These are phyloP conservation scores for Acrocephalus kingi DNA, from an alignment of 2,113 vertebrate genomes.

Conservation along the genomic window DNA sequence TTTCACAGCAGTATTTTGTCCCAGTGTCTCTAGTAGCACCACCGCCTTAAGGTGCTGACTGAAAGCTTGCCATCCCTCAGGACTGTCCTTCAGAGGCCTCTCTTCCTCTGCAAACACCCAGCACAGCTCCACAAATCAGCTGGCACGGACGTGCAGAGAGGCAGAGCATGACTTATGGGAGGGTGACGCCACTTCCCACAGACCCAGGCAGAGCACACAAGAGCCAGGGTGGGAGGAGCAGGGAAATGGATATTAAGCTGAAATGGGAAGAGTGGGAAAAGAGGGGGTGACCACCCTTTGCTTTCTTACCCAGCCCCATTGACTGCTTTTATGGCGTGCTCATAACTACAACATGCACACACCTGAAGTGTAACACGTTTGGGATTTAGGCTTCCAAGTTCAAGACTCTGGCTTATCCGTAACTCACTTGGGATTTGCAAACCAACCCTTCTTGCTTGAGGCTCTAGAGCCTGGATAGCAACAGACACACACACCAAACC, in stretches of 20 bases:
- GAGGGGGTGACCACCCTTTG: background rate
- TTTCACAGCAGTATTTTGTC: background rate
- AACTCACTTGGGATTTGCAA: background rate
- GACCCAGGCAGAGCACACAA: accelerated
- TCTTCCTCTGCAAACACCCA: background rate
- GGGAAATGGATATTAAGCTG: accelerated
- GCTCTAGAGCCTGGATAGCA: accelerated
- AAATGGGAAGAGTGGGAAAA: background rate
- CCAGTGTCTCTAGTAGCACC: background rate
- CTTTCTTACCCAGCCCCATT: background rate
- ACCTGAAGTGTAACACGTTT: accelerated
- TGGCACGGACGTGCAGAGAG: accelerated
- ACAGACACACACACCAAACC: background rate
- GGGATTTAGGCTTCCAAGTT: background rate
- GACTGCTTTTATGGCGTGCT: background rate
- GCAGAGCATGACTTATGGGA: background rate
- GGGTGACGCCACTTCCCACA: background rate
- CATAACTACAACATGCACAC: too few relatives aligned
- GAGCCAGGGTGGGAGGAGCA: accelerated
- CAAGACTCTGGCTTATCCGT: background rate
- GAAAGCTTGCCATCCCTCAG: background rate
- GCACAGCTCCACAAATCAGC: background rate
- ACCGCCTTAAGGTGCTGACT: background rate
- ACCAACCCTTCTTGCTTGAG: background rate
- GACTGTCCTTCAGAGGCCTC: background rate